These are phyloP conservation scores for Mustelus asterias DNA, from an alignment of 2,113 vertebrate species.

Conservation along the genomic window DNA sequence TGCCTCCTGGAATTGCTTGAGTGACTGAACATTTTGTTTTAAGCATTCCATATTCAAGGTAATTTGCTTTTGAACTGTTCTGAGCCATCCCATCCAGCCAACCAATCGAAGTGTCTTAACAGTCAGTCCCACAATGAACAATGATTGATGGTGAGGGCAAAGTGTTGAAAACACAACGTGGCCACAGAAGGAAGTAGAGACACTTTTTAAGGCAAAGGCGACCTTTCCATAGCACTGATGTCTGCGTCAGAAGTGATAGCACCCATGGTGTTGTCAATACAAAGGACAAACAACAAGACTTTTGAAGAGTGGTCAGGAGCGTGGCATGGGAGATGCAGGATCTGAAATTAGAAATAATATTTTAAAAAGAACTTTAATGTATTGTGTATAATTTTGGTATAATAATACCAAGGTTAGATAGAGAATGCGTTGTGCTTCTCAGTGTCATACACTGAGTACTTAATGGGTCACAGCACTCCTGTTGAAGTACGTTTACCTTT, in stretches of 20 bases:
- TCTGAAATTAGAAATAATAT: background rate
- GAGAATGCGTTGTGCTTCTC: conserved; percentile 4
- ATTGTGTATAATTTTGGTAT: background rate
- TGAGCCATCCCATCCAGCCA: background rate
- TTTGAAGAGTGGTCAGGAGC: background rate
- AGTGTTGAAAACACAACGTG: too few relatives aligned
- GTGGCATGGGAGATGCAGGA: background rate
- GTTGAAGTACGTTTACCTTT: conserved; percentile 12
- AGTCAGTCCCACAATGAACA: background rate
- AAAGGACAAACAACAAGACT: background rate
- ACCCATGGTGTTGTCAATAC: background rate
- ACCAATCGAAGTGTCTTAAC: background rate
- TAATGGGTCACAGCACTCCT: conserved; percentile 16
- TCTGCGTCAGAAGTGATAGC: too few relatives aligned
- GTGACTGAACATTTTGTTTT: too few relatives aligned
- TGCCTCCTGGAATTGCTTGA: too few relatives aligned
- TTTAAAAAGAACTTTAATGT: background rate
- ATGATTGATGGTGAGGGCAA: background rate
- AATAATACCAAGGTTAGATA: background rate
- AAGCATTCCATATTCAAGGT: too few relatives aligned
- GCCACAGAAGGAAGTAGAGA: background rate
- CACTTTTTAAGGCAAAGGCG: background rate
- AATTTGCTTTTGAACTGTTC: background rate
- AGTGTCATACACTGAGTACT: background rate
- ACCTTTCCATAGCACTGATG: background rate